Conservation (phyloP, 2,113 vertebrate genomes). For the Ptychochromis oligacanthus region DNA sequence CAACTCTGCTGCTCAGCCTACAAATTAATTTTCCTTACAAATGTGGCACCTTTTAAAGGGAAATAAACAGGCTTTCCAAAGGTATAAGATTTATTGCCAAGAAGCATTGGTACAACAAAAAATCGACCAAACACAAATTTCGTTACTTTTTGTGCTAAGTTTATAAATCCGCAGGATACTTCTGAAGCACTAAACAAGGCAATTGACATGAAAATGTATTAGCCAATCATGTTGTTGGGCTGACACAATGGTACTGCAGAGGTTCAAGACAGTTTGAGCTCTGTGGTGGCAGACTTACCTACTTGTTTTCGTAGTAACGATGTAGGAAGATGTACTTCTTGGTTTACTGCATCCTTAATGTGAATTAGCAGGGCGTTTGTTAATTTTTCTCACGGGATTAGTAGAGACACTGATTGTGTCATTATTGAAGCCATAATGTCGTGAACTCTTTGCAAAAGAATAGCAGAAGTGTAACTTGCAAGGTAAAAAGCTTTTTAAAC, state of each 20-base stretch:
- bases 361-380: not conserved
- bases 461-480: not conserved
- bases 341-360: not conserved
- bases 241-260: not conserved
- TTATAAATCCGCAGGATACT: not conserved
- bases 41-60: no score
- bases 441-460: no score
- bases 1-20: no score
- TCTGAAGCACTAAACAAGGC: not conserved
- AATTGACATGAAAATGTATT: no score
- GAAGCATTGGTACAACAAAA: no score
- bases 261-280: accelerated
- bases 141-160: no score
- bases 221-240: no score
- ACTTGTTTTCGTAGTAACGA: not conserved
- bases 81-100: no score
- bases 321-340: not conserved
- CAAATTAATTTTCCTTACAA: no score
- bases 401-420: not conserved
- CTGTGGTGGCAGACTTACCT: not conserved
- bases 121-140: no score
- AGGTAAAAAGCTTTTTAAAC: accelerated
- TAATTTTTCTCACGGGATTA: not conserved
- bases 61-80: no score
- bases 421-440: not conserved